phyloP scores from a whole-genome alignment of 1,140 invertebrate species.

The Meteorus sp. region DNA sequence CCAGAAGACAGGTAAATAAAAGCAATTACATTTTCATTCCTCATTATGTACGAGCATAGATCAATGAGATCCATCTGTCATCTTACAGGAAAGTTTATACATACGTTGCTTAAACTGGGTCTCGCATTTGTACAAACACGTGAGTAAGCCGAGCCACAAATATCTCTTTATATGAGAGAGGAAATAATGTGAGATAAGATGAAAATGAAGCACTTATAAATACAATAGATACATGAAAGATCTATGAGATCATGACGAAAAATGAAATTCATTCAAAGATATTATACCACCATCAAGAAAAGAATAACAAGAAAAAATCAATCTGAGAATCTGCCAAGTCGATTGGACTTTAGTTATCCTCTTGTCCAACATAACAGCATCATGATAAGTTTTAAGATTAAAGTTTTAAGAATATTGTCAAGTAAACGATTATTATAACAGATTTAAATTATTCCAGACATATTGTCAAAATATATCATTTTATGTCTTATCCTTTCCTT shows the following conservation, averaged over 20 bases:
- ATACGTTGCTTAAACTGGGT: constrained; percentile 80
- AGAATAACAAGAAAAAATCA: too few relatives aligned
- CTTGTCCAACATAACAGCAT: constrained; percentile 39
- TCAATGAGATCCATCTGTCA: constrained; percentile 34
- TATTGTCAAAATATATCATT: constrained; percentile 37
- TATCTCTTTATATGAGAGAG: constrained; percentile 32
- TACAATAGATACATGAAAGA: constrained; percentile 16
- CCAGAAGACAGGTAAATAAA: constrained; percentile 81
- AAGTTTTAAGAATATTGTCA: constrained; percentile 35
- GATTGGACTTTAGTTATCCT: constrained; percentile 39
- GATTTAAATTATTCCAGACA: constrained; percentile 39
- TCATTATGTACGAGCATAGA: not conserved
- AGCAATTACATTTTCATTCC: constrained; percentile 1
- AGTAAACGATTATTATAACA: constrained; percentile 39
- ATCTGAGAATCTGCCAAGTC: constrained; percentile 43
- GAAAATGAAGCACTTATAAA: constrained; percentile 26
- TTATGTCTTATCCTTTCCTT: constrained; percentile 28
- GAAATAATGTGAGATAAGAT: constrained; percentile 27
- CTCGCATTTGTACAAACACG: constrained; percentile 57
- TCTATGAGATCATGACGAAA: constrained; percentile 29
- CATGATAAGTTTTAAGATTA: constrained; percentile 39
- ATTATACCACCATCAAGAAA: too few relatives aligned
- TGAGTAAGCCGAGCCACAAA: constrained; percentile 39
- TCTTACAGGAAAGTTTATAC: constrained; percentile 84
- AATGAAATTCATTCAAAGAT: constrained; percentile 14